Base-by-base conservation (phyloP, 1,140 invertebrate genomes). In the Platorchestia sp. region DNA sequence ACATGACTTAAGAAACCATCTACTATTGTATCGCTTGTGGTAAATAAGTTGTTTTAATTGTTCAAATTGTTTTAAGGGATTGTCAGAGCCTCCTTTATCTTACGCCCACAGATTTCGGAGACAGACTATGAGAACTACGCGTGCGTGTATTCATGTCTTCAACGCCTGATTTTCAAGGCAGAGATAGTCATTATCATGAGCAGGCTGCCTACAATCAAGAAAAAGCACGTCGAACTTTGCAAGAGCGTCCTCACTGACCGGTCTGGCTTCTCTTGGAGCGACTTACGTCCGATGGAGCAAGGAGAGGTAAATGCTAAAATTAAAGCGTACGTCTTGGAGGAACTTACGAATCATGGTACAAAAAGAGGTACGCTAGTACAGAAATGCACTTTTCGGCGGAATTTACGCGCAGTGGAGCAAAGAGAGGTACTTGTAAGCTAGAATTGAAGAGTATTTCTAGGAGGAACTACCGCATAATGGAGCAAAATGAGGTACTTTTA, bases 71-170 rank as follows among this genome's bases (percentile, higher is more conserved):
- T 75, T 75, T 36, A 75, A 75, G 59, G 59, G 27, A 75, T 3
- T 10, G 36, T 75, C 10, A 36, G 1, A 14, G 59, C 14, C 59
- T 10, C 36, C 14, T 3, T 22, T 3, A 75, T 75, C 59, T 75
- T 22, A 3, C 59, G 47, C 36, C 27, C 59, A 10, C 87, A 89
- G 87, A 44, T 89, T 41, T 22, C 43, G 36, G 91, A 93, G 41
- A 93, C 91, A 0, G 91, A 93, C 45, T 93, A 93, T 44, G 91
- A 93, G 45, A 93, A 93, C 45, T 93, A 93, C 91, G 91, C 91
- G 6, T 93, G 91, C 91, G 43, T n/a, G 19, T 93, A 93, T n/a
- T 45, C 91, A 44, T 93, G 91, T 44, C 43, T 93, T 19, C 91
- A 93, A 36, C 43, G 91, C 19, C 40, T 93, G 19, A 47, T 44